Conservation (phyloP, 2,113 vertebrate species). For the Choloepus hoffmanni region DNA sequence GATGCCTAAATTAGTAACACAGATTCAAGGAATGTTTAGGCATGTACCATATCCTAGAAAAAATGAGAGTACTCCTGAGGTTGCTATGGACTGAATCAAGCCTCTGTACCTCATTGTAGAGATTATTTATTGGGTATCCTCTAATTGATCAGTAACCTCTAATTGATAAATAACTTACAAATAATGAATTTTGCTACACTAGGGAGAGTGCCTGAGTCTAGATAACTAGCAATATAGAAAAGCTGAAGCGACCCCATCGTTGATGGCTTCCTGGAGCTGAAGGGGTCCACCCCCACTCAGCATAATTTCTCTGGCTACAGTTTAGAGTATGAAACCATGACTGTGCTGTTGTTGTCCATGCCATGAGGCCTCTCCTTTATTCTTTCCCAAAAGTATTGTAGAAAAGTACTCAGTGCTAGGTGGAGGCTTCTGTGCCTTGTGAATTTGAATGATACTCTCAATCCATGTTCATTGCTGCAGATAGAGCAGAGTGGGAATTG, state of each 20-base stretch:
- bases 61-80: background rate
- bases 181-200: background rate
- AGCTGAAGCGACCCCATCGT: background rate
- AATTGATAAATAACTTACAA: background rate
- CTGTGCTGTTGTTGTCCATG: background rate
- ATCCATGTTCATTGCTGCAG: background rate
- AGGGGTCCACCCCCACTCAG: background rate
- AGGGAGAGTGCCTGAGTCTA: background rate
- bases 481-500: background rate
- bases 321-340: background rate
- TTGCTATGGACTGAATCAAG: background rate
- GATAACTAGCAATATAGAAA: background rate
- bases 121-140: background rate
- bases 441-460: background rate
- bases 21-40: background rate
- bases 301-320: background rate
- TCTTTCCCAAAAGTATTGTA: background rate
- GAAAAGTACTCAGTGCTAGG: no score
- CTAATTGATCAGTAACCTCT: background rate
- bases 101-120: background rate
- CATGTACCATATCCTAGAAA: background rate
- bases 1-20: background rate
- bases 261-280: background rate
- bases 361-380: background rate
- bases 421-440: background rate